Evolutionary conservation across 2,888 invertebrate species (phyloP).

Genomic region (Calliphora vomitoria): DNA sequence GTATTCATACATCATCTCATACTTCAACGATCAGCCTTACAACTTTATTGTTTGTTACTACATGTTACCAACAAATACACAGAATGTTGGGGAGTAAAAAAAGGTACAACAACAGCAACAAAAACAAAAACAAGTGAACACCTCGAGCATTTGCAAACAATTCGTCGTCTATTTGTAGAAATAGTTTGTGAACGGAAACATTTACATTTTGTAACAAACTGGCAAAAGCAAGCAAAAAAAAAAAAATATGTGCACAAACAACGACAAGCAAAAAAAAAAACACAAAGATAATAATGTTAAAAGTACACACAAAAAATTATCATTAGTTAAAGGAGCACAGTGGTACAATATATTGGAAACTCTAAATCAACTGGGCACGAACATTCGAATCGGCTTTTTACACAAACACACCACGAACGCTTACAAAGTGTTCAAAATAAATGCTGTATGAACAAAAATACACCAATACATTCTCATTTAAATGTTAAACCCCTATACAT

Average conservation of each 20-base stretch:
- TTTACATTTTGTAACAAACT: constrained; percentile 67
- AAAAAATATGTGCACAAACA: constrained; percentile 8
- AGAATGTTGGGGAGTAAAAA: constrained; percentile 33
- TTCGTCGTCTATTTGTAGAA: constrained; percentile 71
- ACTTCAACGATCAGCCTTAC: constrained; percentile 55
- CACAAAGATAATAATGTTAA: constrained; percentile 55
- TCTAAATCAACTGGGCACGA: no score
- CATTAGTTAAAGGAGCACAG: constrained; percentile 51
- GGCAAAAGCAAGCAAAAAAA: constrained; percentile 8
- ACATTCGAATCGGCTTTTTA: no score
- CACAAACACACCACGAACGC: no score
- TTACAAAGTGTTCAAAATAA: no score
- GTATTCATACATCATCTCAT: constrained; percentile 14
- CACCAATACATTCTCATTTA: no score
- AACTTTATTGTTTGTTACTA: constrained; percentile 64
- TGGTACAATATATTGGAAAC: background rate
- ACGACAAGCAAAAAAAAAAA: background rate
- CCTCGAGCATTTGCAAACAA: constrained; percentile 72
- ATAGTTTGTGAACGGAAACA: constrained; percentile 72
- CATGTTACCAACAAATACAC: constrained; percentile 22
- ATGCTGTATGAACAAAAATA: no score
- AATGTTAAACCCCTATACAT: no score
- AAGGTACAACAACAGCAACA: constrained; percentile 33
- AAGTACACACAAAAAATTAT: constrained; percentile 16
- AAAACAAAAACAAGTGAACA: constrained; percentile 53